These are phyloP conservation scores for Vultur gryphus DNA, from an alignment of 2,797 vertebrate species.

Conservation along the genomic window DNA sequence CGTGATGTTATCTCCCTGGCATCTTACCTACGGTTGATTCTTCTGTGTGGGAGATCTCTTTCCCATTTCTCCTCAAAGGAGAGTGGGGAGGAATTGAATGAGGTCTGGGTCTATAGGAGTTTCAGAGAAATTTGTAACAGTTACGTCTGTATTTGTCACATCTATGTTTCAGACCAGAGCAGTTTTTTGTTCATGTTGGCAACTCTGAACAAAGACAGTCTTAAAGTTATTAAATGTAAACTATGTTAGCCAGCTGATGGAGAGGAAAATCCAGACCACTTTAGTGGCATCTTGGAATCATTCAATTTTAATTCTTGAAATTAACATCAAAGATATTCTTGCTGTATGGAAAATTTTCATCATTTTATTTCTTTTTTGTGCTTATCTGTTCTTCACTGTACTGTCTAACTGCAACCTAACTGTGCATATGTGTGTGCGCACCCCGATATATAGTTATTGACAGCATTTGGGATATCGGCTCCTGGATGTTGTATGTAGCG, in stretches of 20 bases:
- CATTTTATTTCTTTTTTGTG: neutral
- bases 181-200: neutral
- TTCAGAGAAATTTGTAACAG: neutral
- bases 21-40: neutral
- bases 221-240: neutral
- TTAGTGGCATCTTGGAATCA: neutral
- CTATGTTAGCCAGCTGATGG: neutral
- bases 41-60: neutral
- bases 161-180: neutral
- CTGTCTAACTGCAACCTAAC: neutral
- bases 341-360: neutral
- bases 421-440: neutral
- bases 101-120: neutral
- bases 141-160: neutral
- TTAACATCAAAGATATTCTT: neutral
- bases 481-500: neutral
- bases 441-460: neutral
- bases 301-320: neutral
- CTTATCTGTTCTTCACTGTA: neutral
- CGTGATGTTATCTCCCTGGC: neutral
- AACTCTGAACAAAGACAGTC: neutral
- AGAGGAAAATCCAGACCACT: neutral
- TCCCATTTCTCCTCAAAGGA: neutral
- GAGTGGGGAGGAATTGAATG: neutral
- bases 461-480: neutral